Base-by-base conservation (phyloP, 2,113 vertebrate genomes). In the Chionodraco myersi region DNA sequence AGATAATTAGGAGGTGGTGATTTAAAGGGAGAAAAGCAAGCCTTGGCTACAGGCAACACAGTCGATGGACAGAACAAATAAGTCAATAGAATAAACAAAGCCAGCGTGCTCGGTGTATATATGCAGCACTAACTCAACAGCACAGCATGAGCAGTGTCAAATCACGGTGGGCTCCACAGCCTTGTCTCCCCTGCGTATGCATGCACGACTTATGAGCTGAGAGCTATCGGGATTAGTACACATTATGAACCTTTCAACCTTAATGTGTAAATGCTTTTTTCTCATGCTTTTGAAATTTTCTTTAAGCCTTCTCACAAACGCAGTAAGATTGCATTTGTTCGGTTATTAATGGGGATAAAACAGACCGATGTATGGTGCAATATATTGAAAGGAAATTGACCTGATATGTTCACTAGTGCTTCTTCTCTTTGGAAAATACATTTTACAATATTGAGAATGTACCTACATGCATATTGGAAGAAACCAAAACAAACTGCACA, bases 1-100 rank as follows among this genome's bases (percentile, higher is more conserved):
- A 94, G 94, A 95, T 94, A 95, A 95, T 95, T 95, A 95, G 93
- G 86, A 94, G 93, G 90, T 91, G 93, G 92, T 93, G 94, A 94
- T 94, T 93, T 94, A 93, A 93, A 91, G 85, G 92, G 87, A 88
- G 84, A 90, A 91, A 90, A 92, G 92, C 86, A 84, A 93, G 91
- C 86, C 90, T 83, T 82, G 77, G 92, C 93, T 92, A 86, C 81
- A 82, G 92, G 92, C 90, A 91, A 89, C 88, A 89, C 82, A 91
- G 91, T 94, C 90, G 84, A 95, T 94, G 87, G 92, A 93, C 92
- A 92, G 92, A 94, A 92, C 92, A 94, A 95, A 93, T 95, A 95
- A 94, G 93, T 95, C 94, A 93, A 94, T 95, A 94, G 89, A 92
- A 94, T 95, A 94, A 94, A 94, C 94, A 95, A 93, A 92, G 93